Conservation (phyloP, 2,113 vertebrate genomes). For the Hippopotamus amphibius region DNA sequence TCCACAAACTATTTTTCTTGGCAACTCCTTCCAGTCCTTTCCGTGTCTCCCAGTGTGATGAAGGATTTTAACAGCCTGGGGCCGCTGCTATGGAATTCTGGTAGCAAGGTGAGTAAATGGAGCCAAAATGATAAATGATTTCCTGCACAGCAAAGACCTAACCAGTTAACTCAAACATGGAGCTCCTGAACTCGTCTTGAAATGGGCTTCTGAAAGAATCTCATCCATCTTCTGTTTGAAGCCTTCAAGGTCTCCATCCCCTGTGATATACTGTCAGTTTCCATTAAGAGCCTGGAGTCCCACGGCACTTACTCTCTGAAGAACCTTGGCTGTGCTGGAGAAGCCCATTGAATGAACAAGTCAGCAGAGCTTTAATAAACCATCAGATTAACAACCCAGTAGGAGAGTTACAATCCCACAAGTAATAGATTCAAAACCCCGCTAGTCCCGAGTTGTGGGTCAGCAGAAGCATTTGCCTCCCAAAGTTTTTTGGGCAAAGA, state of each 20-base stretch:
- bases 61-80: background rate
- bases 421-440: slow-evolving; percentile 57
- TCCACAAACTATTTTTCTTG: background rate
- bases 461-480: slow-evolving; percentile 36
- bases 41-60: background rate
- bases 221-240: slow-evolving; percentile 8
- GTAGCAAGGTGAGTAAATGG: background rate
- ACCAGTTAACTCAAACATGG: background rate
- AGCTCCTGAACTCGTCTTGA: background rate
- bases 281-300: background rate
- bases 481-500: slow-evolving; percentile 39
- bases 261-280: slow-evolving; percentile 23
- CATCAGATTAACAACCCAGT: background rate
- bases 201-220: background rate
- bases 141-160: background rate
- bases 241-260: background rate
- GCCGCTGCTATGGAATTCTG: background rate
- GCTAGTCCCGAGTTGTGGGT: background rate
- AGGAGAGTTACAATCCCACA: slow-evolving; percentile 11
- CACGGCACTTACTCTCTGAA: background rate
- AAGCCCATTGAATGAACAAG: background rate
- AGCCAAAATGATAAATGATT: background rate
- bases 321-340: background rate
- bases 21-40: background rate
- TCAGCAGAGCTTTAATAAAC: slow-evolving; percentile 44